These are phyloP conservation scores for Recurvirostra avosetta DNA, from an alignment of 2,113 vertebrate species.

Conservation along the genomic window DNA sequence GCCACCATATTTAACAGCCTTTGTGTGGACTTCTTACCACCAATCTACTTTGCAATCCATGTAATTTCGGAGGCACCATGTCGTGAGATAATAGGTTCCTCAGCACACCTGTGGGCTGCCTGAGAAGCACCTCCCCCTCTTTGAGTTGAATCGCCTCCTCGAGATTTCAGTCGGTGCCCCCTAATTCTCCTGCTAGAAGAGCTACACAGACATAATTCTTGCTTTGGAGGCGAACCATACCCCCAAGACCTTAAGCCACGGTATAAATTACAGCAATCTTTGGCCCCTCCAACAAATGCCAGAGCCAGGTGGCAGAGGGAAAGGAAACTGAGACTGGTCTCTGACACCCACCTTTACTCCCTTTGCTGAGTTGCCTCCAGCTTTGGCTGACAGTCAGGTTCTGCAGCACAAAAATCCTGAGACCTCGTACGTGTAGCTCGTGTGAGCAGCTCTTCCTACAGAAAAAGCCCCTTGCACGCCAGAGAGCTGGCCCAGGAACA, in stretches of 20 bases:
- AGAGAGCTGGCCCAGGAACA: background rate
- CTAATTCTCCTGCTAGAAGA: background rate
- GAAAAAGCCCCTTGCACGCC: background rate
- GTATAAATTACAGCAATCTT: background rate
- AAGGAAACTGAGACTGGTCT: background rate
- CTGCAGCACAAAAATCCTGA: conserved; percentile 18
- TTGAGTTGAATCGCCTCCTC: background rate
- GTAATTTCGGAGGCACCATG: background rate
- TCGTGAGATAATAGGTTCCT: background rate
- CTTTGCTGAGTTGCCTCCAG: background rate
- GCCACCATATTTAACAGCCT: background rate
- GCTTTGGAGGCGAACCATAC: background rate
- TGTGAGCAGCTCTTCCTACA: background rate
- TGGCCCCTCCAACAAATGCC: background rate
- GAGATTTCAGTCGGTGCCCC: accelerated
- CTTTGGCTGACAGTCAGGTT: conserved; percentile 28
- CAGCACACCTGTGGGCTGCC: accelerated
- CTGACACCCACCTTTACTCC: background rate
- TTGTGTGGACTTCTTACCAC: background rate
- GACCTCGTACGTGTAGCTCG: background rate
- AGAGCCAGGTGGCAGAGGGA: background rate
- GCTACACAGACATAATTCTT: background rate
- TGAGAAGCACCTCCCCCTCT: background rate
- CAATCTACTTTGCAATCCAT: background rate
- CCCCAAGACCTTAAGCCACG: background rate